These are phyloP conservation scores for Dinoponera quadriceps DNA, from an alignment of 1,140 invertebrate species.

Conservation along the genomic window DNA sequence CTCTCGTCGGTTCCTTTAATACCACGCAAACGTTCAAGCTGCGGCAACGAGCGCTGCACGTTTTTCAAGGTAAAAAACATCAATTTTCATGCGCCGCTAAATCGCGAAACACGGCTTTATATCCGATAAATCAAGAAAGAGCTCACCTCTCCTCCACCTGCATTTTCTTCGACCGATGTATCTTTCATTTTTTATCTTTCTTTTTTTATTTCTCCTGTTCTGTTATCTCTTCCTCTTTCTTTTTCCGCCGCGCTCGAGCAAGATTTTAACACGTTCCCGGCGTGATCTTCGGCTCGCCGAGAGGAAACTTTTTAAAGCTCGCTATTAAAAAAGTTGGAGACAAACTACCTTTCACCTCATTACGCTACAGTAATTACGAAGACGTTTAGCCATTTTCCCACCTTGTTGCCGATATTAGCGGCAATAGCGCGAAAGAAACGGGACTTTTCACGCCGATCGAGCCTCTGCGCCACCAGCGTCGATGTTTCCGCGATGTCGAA, in stretches of 20 bases:
- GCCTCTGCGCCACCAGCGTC: not conserved
- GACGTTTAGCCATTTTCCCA: slow-evolving; percentile 2
- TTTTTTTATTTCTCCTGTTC: no score
- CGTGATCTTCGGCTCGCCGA: slow-evolving; percentile 5
- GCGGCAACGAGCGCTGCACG: slow-evolving; percentile 94
- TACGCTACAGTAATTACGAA: slow-evolving; percentile 13
- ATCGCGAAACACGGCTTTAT: slow-evolving; percentile 27
- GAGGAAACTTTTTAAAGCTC: not conserved
- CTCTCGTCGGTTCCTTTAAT: slow-evolving; percentile 90
- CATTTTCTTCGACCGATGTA: not conserved
- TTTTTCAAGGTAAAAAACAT: slow-evolving; percentile 89
- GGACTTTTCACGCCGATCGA: not conserved
- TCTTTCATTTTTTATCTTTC: not conserved
- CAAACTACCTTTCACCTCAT: not conserved
- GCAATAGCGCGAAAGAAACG: not conserved
- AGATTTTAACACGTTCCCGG: not conserved
- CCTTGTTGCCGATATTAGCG: not conserved
- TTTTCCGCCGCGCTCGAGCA: no score
- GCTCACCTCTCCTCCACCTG: not conserved
- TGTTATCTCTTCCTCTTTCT: no score
- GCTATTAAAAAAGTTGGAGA: slow-evolving; percentile 6
- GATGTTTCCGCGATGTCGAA: not conserved
- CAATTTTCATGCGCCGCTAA: slow-evolving; percentile 52
- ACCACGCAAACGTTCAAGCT: slow-evolving; percentile 92
- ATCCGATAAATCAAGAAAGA: slow-evolving; percentile 55